Conservation (phyloP, 2,797 vertebrate species). For the Fratercula arctica region DNA sequence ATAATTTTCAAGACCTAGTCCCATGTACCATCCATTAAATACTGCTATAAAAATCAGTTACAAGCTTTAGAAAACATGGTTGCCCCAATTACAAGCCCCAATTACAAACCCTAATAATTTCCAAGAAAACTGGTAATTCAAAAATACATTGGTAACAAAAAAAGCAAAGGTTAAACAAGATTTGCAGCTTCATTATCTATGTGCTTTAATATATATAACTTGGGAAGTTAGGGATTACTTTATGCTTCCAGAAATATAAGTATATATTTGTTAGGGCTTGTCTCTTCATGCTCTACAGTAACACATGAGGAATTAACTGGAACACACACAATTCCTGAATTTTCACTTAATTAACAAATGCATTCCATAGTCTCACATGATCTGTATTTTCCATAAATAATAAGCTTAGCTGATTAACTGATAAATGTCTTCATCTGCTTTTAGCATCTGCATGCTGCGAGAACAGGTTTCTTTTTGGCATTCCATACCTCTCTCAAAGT, state of each 20-base stretch:
- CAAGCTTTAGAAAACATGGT: not conserved
- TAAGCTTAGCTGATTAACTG: constrained; percentile 37
- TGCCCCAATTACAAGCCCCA: not conserved
- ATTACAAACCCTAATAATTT: not conserved
- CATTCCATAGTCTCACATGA: constrained; percentile 6
- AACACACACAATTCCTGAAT: constrained; percentile 14
- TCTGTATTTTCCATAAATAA: constrained; percentile 59
- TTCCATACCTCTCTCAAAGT: constrained; percentile 15
- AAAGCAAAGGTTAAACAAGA: not conserved
- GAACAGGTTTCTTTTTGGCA: constrained; percentile 30
- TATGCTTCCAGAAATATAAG: not conserved
- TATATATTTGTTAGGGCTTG: constrained; percentile 8
- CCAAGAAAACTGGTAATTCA: not conserved
- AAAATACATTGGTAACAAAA: not conserved
- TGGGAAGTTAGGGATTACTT: not conserved
- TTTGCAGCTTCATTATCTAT: not conserved
- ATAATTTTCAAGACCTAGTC: not conserved
- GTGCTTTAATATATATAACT: not conserved
- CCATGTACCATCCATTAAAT: not conserved
- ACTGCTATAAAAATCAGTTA: not conserved
- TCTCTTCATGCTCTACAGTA: not conserved
- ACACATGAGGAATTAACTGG: not conserved
- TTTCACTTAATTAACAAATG: constrained; percentile 55
- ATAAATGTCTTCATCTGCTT: constrained; percentile 57
- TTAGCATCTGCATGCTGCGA: constrained; percentile 31